Evolutionary conservation across 2,113 vertebrate species (phyloP).

Genomic region (Pollachius pollachius): DNA sequence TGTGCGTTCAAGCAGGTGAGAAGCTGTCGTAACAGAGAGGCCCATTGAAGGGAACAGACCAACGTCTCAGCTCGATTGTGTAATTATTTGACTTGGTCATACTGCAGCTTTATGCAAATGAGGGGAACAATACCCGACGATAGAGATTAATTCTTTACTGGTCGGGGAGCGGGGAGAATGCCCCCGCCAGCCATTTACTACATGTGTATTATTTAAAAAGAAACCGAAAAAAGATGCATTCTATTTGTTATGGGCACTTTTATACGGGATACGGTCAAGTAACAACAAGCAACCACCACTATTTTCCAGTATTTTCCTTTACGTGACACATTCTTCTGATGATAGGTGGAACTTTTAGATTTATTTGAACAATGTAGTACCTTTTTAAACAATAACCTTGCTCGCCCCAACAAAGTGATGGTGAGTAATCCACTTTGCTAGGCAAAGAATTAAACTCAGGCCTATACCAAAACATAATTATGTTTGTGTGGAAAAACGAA

Average conservation of each 20-base stretch:
- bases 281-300: no score
- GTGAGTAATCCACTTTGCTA: no score
- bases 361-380: no score
- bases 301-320: no score
- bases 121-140: constrained; percentile 80
- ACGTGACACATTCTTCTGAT: no score
- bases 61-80: constrained; percentile 73
- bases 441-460: no score
- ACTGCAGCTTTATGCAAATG: constrained; percentile 96
- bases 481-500: constrained; percentile 1
- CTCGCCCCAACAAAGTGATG: no score
- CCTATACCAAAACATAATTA: no score
- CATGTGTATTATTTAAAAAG: constrained; percentile 14
- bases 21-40: constrained; percentile 47
- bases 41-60: constrained; percentile 64
- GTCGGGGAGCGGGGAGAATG: constrained; percentile 73
- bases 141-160: constrained; percentile 79
- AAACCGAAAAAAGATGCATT: constrained; percentile 12
- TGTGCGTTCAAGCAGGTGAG: constrained; percentile 62
- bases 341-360: no score
- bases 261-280: no score
- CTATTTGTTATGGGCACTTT: constrained; percentile 2
- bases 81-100: constrained; percentile 90
- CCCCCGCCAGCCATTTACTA: constrained; percentile 57
- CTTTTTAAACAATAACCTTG: no score